Percentiles rank a stretch among this genome's conserved stretches.
Evolutionary conservation across 2,113 vertebrate species (phyloP).

Genomic region (Murina feae): DNA sequence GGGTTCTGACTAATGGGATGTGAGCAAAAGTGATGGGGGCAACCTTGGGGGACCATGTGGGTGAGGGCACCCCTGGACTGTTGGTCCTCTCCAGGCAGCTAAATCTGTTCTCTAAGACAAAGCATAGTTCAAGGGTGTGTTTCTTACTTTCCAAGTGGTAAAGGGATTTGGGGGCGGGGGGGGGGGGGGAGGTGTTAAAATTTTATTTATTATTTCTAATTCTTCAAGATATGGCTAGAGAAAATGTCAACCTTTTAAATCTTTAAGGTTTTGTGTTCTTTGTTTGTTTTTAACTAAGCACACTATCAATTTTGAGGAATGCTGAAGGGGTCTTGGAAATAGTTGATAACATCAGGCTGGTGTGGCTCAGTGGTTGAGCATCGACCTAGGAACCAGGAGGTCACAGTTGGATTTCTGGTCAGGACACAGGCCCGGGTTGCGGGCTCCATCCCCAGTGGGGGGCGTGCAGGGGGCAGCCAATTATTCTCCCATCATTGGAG

Average conservation of each 20-base stretch:
- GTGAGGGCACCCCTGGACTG: accelerated
- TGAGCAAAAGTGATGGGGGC: neutral
- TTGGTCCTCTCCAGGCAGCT: accelerated
- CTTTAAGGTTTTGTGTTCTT: neutral
- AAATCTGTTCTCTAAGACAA: accelerated
- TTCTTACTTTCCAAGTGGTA: neutral
- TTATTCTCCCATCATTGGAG: no score
- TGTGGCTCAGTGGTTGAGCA: no score
- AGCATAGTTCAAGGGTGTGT: no score
- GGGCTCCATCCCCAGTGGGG: no score
- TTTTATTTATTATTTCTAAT: neutral
- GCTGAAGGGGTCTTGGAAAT: neutral
- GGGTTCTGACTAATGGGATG: neutral
- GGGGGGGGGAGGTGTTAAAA: neutral
- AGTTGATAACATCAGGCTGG: no score
- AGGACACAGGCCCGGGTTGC: no score
- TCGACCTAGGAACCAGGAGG: no score
- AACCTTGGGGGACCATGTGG: accelerated
- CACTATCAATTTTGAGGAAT: neutral
- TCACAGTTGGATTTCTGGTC: no score
- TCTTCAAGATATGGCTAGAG: neutral
- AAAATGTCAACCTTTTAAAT: neutral
- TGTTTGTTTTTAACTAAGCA: neutral
- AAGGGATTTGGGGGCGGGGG: accelerated
- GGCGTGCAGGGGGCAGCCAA: no score